Percentiles rank a stretch among this genome's conserved stretches.
Conservation (phyloP, 92 coral and sea anemone genomes). For the Phenganax stokvisi region DNA sequence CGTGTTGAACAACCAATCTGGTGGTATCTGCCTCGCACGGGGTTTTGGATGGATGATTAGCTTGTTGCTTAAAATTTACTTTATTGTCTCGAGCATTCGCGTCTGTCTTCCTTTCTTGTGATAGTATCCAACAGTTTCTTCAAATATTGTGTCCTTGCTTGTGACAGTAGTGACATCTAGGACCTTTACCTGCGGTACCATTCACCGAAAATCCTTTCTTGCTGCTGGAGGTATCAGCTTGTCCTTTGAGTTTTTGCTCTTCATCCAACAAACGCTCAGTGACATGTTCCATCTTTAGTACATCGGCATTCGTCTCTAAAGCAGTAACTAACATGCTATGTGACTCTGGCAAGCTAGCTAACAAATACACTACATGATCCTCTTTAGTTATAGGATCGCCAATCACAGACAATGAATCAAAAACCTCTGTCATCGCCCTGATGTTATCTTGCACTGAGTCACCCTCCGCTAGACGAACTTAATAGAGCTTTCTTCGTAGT, state of each 20-base stretch:
- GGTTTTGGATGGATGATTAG: conserved; percentile 29
- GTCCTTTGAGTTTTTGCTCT: not conserved
- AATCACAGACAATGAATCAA: conserved; percentile 38
- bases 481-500: conserved; percentile 40
- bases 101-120: not conserved
- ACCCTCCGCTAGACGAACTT: conserved; percentile 36
- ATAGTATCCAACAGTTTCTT: conserved; percentile 21
- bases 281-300: conserved; percentile 46
- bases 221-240: not conserved
- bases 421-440: conserved; percentile 48
- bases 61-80: too few species aligned
- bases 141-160: conserved; percentile 41
- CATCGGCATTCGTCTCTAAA: conserved; percentile 19
- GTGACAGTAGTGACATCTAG: conserved; percentile 47
- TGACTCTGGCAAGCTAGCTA: conserved; percentile 54
- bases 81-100: too few species aligned
- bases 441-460: conserved; percentile 47
- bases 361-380: conserved; percentile 35
- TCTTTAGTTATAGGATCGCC: conserved; percentile 50
- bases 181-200: conserved; percentile 43
- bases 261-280: conserved; percentile 6
- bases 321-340: conserved; percentile 66
- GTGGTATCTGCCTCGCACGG: too few species aligned
- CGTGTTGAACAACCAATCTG: too few species aligned
- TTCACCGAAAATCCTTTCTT: conserved; percentile 27